Evolutionary conservation across 2,797 vertebrate species (phyloP), one percentile per base, ranked within the genome.

Genomic region (Sebastes itinus): DNA sequence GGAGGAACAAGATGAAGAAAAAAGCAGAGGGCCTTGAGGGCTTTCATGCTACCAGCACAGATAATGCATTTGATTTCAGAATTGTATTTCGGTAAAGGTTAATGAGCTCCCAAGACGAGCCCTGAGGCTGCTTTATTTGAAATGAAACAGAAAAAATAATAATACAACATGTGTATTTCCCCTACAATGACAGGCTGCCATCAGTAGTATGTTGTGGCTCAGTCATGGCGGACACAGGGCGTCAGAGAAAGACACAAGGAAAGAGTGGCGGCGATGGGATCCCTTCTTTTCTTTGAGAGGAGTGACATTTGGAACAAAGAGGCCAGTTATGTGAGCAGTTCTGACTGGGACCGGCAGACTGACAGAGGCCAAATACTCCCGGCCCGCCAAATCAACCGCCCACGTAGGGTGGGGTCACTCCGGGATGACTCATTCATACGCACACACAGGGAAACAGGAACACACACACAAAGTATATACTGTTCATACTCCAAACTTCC

Each of bases 271-370:
- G 80, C 33, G 69, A 77, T 56, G 78, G 83, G 87, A 90, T 92
- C 82, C 78, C 78, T 88, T 87, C 78, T 77, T 83, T 76, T 87
- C 86, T 75, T 75, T 84, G 82, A 90, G 87, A 94, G 85, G 88
- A 92, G 90, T 95, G 95, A 95, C 94, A 95, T 95, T 94, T 91
- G 91, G 89, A 96, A 96, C 95, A 97, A 96, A 96, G 95, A 93
- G 88, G 81, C 87, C 87, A 90, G 94, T 96, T 96, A 95, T 96
- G 88, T 85, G 94, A 93, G 85, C 92, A 86, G 91, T 89, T 92
- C 91, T 93, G 92, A 92, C 91, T 89, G 88, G 91, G 91, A 92
- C 92, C 86, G 81, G 83, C 93, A 88, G 89, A 94, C 90, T 92
- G 93, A 95, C 94, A 92, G 88, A 92, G 94, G 92, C 90, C 92